phyloP scores from a whole-genome alignment of 2,797 vertebrate genomes.

The Triplophysa bombifrons region DNA sequence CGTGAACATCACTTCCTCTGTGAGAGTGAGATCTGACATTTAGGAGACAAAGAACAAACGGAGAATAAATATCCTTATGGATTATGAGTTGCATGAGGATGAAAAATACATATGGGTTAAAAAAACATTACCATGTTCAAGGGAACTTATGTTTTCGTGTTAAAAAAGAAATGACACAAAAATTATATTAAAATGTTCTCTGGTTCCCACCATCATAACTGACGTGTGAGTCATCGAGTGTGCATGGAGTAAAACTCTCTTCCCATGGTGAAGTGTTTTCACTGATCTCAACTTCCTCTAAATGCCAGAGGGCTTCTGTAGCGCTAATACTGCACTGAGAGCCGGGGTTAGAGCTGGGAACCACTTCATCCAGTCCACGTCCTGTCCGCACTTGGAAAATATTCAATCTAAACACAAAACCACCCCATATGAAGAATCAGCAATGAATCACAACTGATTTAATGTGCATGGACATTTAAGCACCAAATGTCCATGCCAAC shows the following conservation, averaged over 20 bases:
- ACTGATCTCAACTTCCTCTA: constrained; percentile 47
- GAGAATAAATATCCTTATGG: not conserved
- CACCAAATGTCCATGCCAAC: not conserved
- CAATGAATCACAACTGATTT: not conserved
- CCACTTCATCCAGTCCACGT: constrained; percentile 48
- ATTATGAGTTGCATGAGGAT: no score
- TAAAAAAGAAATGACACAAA: not conserved
- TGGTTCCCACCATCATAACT: constrained; percentile 39
- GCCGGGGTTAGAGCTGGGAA: constrained; percentile 70
- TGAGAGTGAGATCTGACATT: constrained; percentile 75
- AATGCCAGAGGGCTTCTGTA: constrained; percentile 49
- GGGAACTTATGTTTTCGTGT: no score
- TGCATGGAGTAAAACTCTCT: constrained; percentile 67
- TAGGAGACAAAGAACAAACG: not conserved
- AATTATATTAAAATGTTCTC: no score
- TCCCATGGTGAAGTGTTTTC: constrained; percentile 46
- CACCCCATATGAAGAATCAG: not conserved
- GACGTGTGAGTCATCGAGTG: constrained; percentile 35
- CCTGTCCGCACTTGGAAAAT: constrained; percentile 31
- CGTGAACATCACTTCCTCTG: constrained; percentile 76
- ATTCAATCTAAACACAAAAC: constrained; percentile 61
- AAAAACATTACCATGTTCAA: no score
- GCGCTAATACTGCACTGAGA: constrained; percentile 57
- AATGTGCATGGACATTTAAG: not conserved
- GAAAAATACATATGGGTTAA: no score